Evolutionary conservation across 2,888 invertebrate genomes (phyloP), one percentile per base, ranked within the genome.

Genomic region (Halocaridina rubra): DNA sequence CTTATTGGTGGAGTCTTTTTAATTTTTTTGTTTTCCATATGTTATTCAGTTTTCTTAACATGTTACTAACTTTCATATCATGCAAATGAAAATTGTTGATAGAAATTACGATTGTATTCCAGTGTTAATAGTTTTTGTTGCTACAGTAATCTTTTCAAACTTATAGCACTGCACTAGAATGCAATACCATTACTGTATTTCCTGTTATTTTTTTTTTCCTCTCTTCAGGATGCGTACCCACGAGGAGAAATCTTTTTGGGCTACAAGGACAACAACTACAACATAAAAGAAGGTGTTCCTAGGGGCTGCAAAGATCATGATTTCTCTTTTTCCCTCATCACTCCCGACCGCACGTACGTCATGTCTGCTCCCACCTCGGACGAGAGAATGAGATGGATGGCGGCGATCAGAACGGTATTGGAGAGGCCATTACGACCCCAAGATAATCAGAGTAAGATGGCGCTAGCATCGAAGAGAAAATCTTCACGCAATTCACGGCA

Each of bases 161-260:
- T n/a, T n/a, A n/a, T n/a, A n/a, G n/a, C n/a, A n/a, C n/a, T n/a
- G n/a, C n/a, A n/a, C n/a, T n/a, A n/a, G n/a, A n/a, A n/a, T n/a
- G n/a, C n/a, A n/a, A n/a, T n/a, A n/a, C n/a, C n/a, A n/a, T n/a
- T n/a, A n/a, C n/a, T n/a, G n/a, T n/a, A n/a, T n/a, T n/a, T n/a
- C n/a, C n/a, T n/a, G n/a, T n/a, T n/a, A n/a, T n/a, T n/a, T n/a
- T 39, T n/a, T 2, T 61, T 29, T 72, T 19, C 78, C 24, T 33
- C 86, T 22, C 89, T 89, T 10, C 89, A 93, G 93, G 96, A 96
- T 90, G 95, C 97, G 2, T 95, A 95, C 91, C 96, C 97, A 0
- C 97, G 96, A 91, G 97, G 97, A 74, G 97, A 97, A 92, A 95
- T 97, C 89, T 97, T 96, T 91, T 92, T 97, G 89, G 96, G 97